These are phyloP conservation scores for Cosmia trapezina DNA, from an alignment of 2,888 invertebrate genomes.

Conservation along the genomic window DNA sequence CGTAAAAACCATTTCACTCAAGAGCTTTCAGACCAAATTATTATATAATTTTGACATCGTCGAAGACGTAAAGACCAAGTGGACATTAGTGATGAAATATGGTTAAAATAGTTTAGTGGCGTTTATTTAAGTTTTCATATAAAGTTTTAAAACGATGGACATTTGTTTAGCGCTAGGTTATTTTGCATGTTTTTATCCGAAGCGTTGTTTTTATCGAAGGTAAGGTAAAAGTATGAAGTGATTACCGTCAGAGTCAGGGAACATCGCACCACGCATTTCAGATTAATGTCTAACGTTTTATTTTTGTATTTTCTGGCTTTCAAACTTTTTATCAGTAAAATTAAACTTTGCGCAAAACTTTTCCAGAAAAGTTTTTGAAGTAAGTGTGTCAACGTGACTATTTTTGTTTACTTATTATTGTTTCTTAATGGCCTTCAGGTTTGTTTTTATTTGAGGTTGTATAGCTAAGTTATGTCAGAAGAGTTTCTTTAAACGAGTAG, in stretches of 20 bases:
- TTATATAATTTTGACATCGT: conserved; percentile 75
- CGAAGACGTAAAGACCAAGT: conserved; percentile 64
- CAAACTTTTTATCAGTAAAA: conserved; percentile 66
- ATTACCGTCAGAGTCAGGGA: conserved; percentile 55
- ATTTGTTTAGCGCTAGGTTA: conserved; percentile 46
- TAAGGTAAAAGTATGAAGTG: conserved; percentile 17
- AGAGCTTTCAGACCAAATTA: conserved; percentile 89
- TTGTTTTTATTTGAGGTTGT: conserved; percentile 52
- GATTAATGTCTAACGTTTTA: conserved; percentile 45
- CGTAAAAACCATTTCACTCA: conserved; percentile 91
- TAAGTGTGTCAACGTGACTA: conserved; percentile 74
- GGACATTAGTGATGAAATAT: conserved; percentile 50
- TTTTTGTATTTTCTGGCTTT: conserved; percentile 55
- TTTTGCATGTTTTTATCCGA: conserved; percentile 25
- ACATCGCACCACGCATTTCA: conserved; percentile 71
- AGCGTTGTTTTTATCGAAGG: conserved; percentile 20
- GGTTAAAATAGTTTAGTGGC: conserved; percentile 45
- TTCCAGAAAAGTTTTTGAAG: conserved; percentile 73
- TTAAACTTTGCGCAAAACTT: conserved; percentile 72
- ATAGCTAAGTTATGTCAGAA: conserved; percentile 27
- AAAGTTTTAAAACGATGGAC: conserved; percentile 6
- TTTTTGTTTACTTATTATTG: conserved; percentile 64
- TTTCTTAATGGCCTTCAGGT: conserved; percentile 56
- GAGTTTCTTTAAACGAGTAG: conserved; percentile 34
- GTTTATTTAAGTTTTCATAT: conserved; percentile 32